Base-by-base conservation (phyloP, 1,140 invertebrate species). In the Drosophila ananassae region DNA sequence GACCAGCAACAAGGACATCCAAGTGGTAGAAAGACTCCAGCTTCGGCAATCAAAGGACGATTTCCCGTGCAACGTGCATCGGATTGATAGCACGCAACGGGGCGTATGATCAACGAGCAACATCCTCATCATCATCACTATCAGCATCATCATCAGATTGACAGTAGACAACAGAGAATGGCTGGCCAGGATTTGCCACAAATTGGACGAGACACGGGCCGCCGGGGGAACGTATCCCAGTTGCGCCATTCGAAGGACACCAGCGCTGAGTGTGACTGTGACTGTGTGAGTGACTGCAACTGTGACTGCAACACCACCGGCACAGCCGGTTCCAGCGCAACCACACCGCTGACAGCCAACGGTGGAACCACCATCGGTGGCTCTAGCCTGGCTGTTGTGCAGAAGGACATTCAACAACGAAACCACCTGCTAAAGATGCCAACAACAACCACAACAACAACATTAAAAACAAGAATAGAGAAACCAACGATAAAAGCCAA, bases 341-440 rank as follows among this genome's bases (percentile, higher is more conserved):
- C 72, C 53, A 78, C 84, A 39, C 81, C 85, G 24, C 56, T 82
- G 63, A 82, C 82, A 55, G 77, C 89, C 57, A 84, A 87, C 48
- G 77, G 89, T 34, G 55, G 68, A 61, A 90, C 80, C 59, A 85
- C 85, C 44, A 90, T 76, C 56, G 77, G 79, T 17, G 17, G 44
- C 56, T 74, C 76, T n/a, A 13, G 30, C 34, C 54, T 73, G 56
- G 51, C 73, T 59, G 59, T 68, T 47, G 75, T 61, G 54, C 66
- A 72, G 56, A 57, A 75, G 39, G 79, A 90, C 53, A 80, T 87
- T 74, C 81, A 90, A 90, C 87, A 90, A 90, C 87, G 78, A 82
- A 90, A 82, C 78, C 80, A 90, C 80, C 89, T 89, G 89, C 89
- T 85, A 79, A 71, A 89, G 72, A 83, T 78, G 73, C 83, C 83